phyloP scores from a whole-genome alignment of 1,140 invertebrate species.

The Zaprionus nigranus region DNA sequence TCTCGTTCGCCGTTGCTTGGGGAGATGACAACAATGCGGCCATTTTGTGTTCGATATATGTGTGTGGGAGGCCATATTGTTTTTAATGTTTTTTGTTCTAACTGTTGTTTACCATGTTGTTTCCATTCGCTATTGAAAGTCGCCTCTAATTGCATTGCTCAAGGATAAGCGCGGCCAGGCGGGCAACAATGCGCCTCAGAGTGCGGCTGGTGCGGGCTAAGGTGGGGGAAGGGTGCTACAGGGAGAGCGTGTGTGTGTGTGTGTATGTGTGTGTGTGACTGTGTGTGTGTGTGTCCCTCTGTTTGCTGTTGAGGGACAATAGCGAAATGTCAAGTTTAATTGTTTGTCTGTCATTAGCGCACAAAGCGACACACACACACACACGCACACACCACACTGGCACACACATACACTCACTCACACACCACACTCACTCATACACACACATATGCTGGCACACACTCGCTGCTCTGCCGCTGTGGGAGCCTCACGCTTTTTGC shows the following conservation, averaged over 20 bases:
- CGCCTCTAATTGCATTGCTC: slow-evolving; percentile 71
- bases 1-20: neutral
- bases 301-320: slow-evolving; percentile 50
- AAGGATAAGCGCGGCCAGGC: slow-evolving; percentile 61
- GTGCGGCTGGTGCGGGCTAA: too few relatives aligned
- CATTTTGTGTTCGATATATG: slow-evolving; percentile 44
- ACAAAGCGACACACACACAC: slow-evolving; percentile 30
- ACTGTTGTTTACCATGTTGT: slow-evolving; percentile 12
- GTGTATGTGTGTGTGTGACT: neutral
- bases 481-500: slow-evolving; percentile 44
- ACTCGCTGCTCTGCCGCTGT: slow-evolving; percentile 5
- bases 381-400: slow-evolving; percentile 2
- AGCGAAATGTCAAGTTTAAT: slow-evolving; percentile 78
- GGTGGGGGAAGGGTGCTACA: too few relatives aligned
- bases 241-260: neutral
- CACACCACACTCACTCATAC: slow-evolving; percentile 4
- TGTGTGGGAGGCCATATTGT: slow-evolving; percentile 35
- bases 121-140: slow-evolving; percentile 43
- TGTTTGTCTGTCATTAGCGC: slow-evolving; percentile 78
- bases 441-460: slow-evolving; percentile 3
- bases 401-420: slow-evolving; percentile 34
- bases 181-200: slow-evolving; percentile 38
- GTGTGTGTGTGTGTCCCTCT: slow-evolving; percentile 16
- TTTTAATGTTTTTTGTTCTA: slow-evolving; percentile 27
- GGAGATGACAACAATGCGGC: slow-evolving; percentile 13